phyloP scores from a whole-genome alignment of 2,797 vertebrate genomes.

The Aselliscus stoliczkanus region DNA sequence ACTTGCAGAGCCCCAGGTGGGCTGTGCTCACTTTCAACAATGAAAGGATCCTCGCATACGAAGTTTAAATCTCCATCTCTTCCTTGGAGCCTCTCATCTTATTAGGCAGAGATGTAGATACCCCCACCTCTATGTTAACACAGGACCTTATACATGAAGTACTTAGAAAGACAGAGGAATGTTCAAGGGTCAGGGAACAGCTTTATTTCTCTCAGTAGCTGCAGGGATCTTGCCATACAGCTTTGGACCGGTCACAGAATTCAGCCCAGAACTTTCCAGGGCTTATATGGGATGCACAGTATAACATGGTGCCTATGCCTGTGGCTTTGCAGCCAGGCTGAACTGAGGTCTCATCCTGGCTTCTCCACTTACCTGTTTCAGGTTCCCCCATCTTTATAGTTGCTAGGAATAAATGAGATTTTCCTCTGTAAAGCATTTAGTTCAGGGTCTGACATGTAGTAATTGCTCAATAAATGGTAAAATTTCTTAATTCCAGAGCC shows the following conservation, averaged over 20 bases:
- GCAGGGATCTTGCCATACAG: neutral
- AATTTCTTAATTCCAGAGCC: neutral
- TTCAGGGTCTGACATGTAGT: neutral
- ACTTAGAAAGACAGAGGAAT: neutral
- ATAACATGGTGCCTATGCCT: rapidly evolving
- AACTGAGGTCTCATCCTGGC: neutral
- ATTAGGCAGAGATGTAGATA: neutral
- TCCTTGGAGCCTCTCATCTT: neutral
- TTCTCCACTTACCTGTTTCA: neutral
- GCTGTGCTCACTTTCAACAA: neutral
- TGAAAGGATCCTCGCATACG: neutral
- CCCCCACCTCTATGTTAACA: neutral
- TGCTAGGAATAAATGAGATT: neutral
- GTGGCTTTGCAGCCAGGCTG: neutral
- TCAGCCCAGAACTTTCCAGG: neutral
- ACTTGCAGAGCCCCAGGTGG: neutral
- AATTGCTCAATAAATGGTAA: neutral
- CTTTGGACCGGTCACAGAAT: neutral
- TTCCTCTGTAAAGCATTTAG: neutral
- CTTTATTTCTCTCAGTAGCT: neutral
- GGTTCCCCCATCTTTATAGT: neutral
- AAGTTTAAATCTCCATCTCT: neutral
- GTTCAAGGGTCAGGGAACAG: too few species aligned
- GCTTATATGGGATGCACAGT: neutral
- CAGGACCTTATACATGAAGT: neutral